These are phyloP conservation scores for Vireo griseus DNA, from an alignment of 2,797 vertebrate genomes.

Conservation along the genomic window DNA sequence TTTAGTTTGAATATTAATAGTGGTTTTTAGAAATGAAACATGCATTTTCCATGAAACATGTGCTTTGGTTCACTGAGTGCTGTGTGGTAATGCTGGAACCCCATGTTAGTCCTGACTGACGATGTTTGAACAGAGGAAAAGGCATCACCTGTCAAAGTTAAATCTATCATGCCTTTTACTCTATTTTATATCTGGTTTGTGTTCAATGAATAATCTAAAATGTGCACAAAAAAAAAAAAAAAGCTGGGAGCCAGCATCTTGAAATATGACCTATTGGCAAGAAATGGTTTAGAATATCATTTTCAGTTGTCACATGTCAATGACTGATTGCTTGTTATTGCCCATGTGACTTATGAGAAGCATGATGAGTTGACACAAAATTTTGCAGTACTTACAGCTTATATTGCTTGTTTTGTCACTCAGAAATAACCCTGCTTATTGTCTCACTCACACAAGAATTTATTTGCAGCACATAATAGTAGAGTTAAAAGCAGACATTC, in stretches of 20 bases:
- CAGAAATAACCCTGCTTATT: conserved; percentile 53
- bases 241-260: background rate
- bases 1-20: background rate
- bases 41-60: background rate
- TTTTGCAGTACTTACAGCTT: conserved; percentile 1
- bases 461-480: conserved; percentile 31
- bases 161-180: conserved; percentile 11
- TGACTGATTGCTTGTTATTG: conserved; percentile 15
- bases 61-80: conserved; percentile 13
- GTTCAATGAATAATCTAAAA: conserved; percentile 23
- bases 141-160: conserved; percentile 23
- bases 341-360: conserved; percentile 42
- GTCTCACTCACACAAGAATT: conserved; percentile 41
- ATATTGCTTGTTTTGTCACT: conserved; percentile 33
- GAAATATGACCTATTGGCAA: conserved; percentile 44
- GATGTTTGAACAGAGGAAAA: conserved; percentile 24
- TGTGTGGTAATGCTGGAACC: background rate
- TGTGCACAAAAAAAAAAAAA: background rate
- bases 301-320: background rate
- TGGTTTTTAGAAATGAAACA: background rate
- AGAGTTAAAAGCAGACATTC: conserved; percentile 52
- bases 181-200: conserved; percentile 15
- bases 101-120: background rate
- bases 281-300: conserved; percentile 27
- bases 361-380: conserved; percentile 21